Conservation (phyloP, 2,888 invertebrate species). For the Athrips mouffetella region DNA sequence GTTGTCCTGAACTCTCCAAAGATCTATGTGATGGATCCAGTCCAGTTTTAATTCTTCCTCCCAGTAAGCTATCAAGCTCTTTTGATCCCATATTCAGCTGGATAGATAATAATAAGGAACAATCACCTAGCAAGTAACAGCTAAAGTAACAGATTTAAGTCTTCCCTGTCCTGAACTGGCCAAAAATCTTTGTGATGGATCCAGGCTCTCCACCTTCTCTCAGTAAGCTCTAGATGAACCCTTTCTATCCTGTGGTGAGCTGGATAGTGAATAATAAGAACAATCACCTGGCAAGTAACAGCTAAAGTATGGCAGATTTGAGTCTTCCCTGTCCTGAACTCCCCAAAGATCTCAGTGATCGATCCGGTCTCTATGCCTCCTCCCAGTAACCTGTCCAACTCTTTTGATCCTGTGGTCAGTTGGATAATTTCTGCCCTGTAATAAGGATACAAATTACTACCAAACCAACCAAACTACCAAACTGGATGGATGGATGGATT, state of each 20-base stretch:
- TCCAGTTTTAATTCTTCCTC: conserved; percentile 98
- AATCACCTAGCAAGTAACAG: conserved; percentile 99
- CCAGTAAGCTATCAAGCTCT: conserved; percentile 93
- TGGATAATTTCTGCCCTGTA: conserved; percentile 93
- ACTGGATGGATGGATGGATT: no score
- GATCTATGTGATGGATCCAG: conserved; percentile 98
- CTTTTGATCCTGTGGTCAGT: conserved; percentile 96
- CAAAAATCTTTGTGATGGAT: conserved; percentile 98
- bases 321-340: conserved; percentile 98
- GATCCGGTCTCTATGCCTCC: conserved; percentile 99
- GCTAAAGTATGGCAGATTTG: conserved; percentile 98
- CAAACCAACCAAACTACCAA: no score
- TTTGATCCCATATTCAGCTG: conserved; percentile 96
- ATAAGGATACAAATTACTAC: no score
- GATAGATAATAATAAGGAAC: no score
- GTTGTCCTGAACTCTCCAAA: conserved; percentile 99
- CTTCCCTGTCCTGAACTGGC: conserved; percentile 98
- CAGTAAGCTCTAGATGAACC: conserved; percentile 92
- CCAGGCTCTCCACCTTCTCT: conserved; percentile 99
- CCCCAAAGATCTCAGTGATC: conserved; percentile 98
- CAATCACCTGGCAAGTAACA: conserved; percentile 98
- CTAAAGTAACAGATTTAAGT: conserved; percentile 95
- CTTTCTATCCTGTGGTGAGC: conserved; percentile 96
- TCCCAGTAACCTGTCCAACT: conserved; percentile 93
- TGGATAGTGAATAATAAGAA: no score